Evolutionary conservation across 2,797 vertebrate species (phyloP).

Genomic region (Coccyzus lansbergi): DNA sequence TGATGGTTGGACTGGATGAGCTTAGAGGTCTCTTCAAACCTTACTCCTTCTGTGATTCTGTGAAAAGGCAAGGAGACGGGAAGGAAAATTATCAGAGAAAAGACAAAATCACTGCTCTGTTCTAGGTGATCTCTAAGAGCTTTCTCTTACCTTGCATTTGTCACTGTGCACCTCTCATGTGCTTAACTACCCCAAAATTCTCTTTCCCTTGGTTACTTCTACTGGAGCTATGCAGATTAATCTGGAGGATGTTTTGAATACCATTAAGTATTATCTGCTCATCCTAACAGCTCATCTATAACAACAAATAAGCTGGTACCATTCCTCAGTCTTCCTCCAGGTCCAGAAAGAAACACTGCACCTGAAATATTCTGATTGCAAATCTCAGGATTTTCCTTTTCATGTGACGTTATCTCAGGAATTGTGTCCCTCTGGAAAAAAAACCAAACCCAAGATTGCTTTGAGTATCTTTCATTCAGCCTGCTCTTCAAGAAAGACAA

Average conservation of each 20-base stretch:
- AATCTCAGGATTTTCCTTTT: not conserved
- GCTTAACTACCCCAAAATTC: not conserved
- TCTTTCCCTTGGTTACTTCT: not conserved
- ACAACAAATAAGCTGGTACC: slow-evolving; percentile 11
- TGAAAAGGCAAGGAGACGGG: not conserved
- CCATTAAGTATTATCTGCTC: not conserved
- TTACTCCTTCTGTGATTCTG: too few species aligned
- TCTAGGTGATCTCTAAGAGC: not conserved
- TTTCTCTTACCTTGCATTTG: not conserved
- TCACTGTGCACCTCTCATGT: not conserved
- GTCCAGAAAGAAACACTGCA: slow-evolving; percentile 1
- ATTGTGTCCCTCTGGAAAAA: not conserved
- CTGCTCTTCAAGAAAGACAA: not conserved
- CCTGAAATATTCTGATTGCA: not conserved
- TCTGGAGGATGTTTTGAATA: not conserved
- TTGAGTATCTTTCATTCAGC: not conserved
- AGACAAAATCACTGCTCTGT: not conserved
- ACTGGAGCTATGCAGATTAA: not conserved
- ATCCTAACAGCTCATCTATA: slow-evolving; percentile 30
- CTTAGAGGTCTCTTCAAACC: too few species aligned
- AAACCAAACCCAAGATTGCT: not conserved
- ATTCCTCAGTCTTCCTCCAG: not conserved
- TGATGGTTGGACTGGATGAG: too few species aligned
- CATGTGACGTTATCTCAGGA: not conserved
- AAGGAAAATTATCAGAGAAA: not conserved